These are phyloP conservation scores for Ctena decussata DNA, from an alignment of 2,888 invertebrate genomes.

Conservation along the genomic window DNA sequence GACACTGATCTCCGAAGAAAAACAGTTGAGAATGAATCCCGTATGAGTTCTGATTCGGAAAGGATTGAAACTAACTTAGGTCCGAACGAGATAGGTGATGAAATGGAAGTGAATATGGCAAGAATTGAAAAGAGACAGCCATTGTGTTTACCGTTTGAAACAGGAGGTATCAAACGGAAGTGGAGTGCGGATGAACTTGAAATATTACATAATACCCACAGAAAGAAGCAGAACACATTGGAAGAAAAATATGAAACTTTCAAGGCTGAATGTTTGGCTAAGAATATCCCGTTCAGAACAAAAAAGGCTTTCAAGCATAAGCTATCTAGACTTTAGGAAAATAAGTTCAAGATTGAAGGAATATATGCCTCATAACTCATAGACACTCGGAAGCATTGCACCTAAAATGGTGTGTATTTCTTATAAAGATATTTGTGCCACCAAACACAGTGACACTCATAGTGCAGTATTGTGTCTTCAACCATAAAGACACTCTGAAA, in stretches of 20 bases:
- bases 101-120: not conserved
- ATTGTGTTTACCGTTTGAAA: not conserved
- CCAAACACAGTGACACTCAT: too few species aligned
- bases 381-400: too few species aligned
- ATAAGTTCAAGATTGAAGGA: too few species aligned
- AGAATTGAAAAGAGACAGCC: too few species aligned
- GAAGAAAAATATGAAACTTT: constrained; percentile 18
- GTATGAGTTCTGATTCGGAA: too few species aligned
- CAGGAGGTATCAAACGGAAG: not conserved
- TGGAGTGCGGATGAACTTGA: constrained; percentile 27
- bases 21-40: too few species aligned
- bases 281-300: constrained; percentile 16
- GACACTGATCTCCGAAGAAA: not conserved
- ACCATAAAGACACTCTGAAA: too few species aligned
- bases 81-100: not conserved
- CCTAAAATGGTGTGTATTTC: too few species aligned
- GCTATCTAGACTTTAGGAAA: not conserved
- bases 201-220: constrained; percentile 20
- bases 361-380: too few species aligned
- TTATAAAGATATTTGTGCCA: too few species aligned
- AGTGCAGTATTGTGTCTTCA: too few species aligned
- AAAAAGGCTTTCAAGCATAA: constrained; percentile 18
- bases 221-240: not conserved
- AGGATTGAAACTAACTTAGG: too few species aligned
- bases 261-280: constrained; percentile 7